A percentile compares a stretch with the other conserved stretches of the same genome.
Evolutionary conservation across 2,888 invertebrate genomes (phyloP).

Genomic region (Cryptosula pallasiana): DNA sequence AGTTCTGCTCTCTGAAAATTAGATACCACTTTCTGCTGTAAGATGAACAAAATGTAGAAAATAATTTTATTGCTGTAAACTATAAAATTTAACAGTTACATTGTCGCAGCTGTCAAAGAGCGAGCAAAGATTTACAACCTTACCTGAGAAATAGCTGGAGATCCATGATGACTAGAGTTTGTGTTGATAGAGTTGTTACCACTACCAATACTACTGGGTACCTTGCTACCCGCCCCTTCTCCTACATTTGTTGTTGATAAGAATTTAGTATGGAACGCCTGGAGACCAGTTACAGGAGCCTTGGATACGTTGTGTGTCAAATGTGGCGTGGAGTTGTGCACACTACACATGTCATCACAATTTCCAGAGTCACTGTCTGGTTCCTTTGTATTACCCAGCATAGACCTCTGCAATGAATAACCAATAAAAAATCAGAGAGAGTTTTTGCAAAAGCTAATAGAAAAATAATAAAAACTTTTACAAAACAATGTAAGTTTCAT

Average conservation of each 20-base stretch:
- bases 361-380: slow-evolving; percentile 17
- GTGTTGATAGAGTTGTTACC: slow-evolving; percentile 8
- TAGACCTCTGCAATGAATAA: background rate
- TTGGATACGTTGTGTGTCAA: background rate
- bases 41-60: too few species aligned
- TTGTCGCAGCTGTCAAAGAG: too few species aligned
- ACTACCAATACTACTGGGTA: slow-evolving; percentile 19
- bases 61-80: too few species aligned
- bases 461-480: background rate
- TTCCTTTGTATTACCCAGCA: slow-evolving; percentile 18
- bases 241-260: background rate
- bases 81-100: too few species aligned
- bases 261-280: slow-evolving; percentile 15
- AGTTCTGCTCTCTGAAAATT: too few species aligned
- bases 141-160: background rate
- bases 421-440: background rate
- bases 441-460: background rate
- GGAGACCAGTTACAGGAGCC: background rate
- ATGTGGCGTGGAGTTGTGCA: slow-evolving; percentile 14
- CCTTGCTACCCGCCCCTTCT: background rate
- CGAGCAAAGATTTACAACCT: too few species aligned
- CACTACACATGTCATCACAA: slow-evolving; percentile 11
- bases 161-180: slow-evolving; percentile 15
- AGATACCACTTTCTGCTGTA: too few species aligned
- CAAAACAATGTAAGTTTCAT: background rate